Percentiles rank a stretch among this genome's conserved stretches.
These are phyloP conservation scores for Odocoileus virginianus DNA, from an alignment of 2,113 vertebrate genomes.

Conservation along the genomic window DNA sequence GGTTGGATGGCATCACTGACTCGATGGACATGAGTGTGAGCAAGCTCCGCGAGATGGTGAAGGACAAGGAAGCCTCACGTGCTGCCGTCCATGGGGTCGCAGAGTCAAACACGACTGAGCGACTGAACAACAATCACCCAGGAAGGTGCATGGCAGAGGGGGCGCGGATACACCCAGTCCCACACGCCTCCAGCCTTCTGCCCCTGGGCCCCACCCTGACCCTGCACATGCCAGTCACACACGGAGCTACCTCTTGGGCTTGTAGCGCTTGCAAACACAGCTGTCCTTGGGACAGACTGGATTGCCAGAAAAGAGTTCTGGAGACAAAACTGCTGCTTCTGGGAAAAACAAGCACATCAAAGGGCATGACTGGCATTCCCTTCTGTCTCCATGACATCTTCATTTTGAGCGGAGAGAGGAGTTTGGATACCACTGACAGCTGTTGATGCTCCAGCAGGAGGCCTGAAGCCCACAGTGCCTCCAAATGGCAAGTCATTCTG, in stretches of 20 bases:
- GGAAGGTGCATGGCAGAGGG: neutral
- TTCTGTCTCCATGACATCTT: slow-evolving; percentile 30
- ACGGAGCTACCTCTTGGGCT: neutral
- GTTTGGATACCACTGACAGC: neutral
- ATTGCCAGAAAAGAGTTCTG: neutral
- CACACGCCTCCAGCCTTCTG: neutral
- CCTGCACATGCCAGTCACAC: neutral
- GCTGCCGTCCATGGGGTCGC: neutral
- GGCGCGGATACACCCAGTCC: accelerated
- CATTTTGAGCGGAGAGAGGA: neutral
- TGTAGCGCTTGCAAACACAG: neutral
- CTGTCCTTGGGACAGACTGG: neutral
- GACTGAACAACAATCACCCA: neutral
- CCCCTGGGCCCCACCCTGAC: neutral
- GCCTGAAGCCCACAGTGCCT: neutral
- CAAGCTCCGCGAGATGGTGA: neutral
- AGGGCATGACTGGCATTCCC: neutral
- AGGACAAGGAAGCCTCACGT: neutral
- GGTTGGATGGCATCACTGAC: neutral
- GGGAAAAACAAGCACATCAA: neutral
- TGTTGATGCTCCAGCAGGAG: slow-evolving; percentile 31
- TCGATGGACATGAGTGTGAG: neutral
- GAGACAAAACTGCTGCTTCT: neutral
- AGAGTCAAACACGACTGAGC: neutral
- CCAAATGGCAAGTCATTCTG: slow-evolving; percentile 23